Evolutionary conservation across 2,797 vertebrate species (phyloP).

Genomic region (Ctenochaetus hawaiiensis): DNA sequence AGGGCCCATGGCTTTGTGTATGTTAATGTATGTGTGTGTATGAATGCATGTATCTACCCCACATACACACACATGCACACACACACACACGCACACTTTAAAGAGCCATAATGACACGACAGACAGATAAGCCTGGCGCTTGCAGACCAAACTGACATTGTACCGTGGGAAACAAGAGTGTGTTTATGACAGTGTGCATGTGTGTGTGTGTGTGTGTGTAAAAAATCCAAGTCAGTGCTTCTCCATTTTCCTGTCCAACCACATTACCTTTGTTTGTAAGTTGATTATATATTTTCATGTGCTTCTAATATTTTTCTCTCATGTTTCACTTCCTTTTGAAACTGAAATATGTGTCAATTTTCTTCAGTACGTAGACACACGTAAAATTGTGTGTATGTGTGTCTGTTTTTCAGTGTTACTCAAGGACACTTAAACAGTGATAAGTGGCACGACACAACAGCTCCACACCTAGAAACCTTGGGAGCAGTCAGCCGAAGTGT

Average conservation of each 20-base stretch:
- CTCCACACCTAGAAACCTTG: slow-evolving; percentile 61
- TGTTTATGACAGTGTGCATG: slow-evolving; percentile 3
- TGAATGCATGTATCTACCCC: not conserved
- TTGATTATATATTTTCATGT: not conserved
- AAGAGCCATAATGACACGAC: slow-evolving; percentile 65
- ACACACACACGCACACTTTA: too few relatives aligned
- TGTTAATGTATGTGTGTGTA: slow-evolving; percentile 10
- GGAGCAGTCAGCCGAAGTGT: slow-evolving; percentile 53
- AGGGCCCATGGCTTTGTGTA: not conserved
- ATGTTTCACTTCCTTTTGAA: slow-evolving; percentile 27
- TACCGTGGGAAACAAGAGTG: slow-evolving; percentile 60
- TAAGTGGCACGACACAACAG: slow-evolving; percentile 70
- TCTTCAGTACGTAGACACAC: not conserved
- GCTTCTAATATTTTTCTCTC: not conserved
- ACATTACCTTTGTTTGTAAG: slow-evolving; percentile 17
- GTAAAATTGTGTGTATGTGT: slow-evolving; percentile 13
- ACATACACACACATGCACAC: not conserved
- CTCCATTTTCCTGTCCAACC: slow-evolving; percentile 16
- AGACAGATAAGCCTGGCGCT: slow-evolving; percentile 71
- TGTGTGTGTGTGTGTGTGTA: slow-evolving; percentile 20
- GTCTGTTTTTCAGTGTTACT: slow-evolving; percentile 35
- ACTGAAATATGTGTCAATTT: slow-evolving; percentile 24
- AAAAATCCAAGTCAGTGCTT: not conserved
- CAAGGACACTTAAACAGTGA: slow-evolving; percentile 72
- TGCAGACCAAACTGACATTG: slow-evolving; percentile 63